Base-by-base conservation (phyloP, 2,888 invertebrate species). In the Mythimna lalbum region DNA sequence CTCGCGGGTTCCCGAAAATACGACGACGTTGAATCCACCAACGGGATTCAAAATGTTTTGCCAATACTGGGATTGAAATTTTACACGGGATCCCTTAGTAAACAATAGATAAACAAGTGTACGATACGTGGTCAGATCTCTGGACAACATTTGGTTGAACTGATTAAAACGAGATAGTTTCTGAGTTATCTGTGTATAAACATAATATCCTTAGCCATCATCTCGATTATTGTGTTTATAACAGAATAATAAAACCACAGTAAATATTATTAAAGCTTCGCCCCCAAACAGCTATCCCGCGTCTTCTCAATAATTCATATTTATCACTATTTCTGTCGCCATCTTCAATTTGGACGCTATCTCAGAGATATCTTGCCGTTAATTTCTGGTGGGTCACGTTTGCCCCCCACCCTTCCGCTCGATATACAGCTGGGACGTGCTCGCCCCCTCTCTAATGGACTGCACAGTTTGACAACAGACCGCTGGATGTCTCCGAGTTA, bases 341-440 rank as follows among this genome's bases (percentile, higher is more conserved):
- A 57, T 70, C 63, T 76, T 70, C 73, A 73, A 74, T 79, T 73
- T 27, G 27, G 59, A 21, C 17, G 49, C 47, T 66, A 72, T 69
- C 65, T 69, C 21, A 36, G 17, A 73, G 69, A 72, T 74, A 79
- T 83, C 73, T 73, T 50, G 47, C 62, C 56, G 76, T 78, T 83
- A 73, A 81, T 78, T 77, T 60, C 69, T 77, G 77, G 69, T 76
- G 50, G 81, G 73, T 81, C 85, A 82, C 85, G 85, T 84, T 56
- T 60, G 23, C 47, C 12, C 23, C 55, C 57, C 56, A 49, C 43
- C 64, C 56, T 52, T 10, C 23, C 62, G 12, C 27, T 33, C 71
- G 57, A 85, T 71, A 69, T 84, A 85, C 73, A 77, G 81, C 79
- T 33, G 53, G 53, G 53, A 85, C 84, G 84, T 84, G 85, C 70